Evolutionary conservation across 2,888 invertebrate genomes (phyloP).

Genomic region (Sarcophaga carnaria): DNA sequence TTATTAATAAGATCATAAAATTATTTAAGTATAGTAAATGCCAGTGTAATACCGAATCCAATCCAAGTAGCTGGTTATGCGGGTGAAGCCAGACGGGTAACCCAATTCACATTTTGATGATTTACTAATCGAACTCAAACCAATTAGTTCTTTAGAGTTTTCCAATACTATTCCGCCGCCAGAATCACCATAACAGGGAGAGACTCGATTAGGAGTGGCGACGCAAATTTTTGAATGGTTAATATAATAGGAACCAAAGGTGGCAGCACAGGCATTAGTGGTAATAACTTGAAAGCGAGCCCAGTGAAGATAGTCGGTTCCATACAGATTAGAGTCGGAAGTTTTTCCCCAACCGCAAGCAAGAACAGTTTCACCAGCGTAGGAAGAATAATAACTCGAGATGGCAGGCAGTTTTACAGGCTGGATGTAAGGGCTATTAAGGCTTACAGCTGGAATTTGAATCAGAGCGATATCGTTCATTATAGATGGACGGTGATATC

Average conservation of each 20-base stretch:
- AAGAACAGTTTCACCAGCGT: constrained; percentile 72
- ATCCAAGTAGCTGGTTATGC: constrained; percentile 73
- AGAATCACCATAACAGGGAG: constrained; percentile 80
- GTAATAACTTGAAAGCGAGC: constrained; percentile 75
- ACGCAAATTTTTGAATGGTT: constrained; percentile 78
- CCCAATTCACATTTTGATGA: too few species aligned
- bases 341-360: constrained; percentile 82
- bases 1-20: too few species aligned
- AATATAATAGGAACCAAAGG: constrained; percentile 70
- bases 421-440: constrained; percentile 25
- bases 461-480: constrained; percentile 76
- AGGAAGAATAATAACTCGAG: constrained; percentile 69
- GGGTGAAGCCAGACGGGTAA: constrained; percentile 73
- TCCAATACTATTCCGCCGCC: constrained; percentile 78
- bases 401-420: constrained; percentile 70
- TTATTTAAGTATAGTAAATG: constrained; percentile 42
- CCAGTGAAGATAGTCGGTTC: constrained; percentile 76
- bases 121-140: constrained; percentile 68
- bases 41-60: constrained; percentile 74
- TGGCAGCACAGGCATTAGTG: constrained; percentile 74
- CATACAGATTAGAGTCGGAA: constrained; percentile 71
- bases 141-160: constrained; percentile 74
- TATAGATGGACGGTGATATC: constrained; percentile 74
- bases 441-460: constrained; percentile 73
- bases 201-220: constrained; percentile 77